Evolutionary conservation across 2,113 vertebrate genomes (phyloP), one percentile per base, ranked within the genome.

Genomic region (Brevimyrus niger): DNA sequence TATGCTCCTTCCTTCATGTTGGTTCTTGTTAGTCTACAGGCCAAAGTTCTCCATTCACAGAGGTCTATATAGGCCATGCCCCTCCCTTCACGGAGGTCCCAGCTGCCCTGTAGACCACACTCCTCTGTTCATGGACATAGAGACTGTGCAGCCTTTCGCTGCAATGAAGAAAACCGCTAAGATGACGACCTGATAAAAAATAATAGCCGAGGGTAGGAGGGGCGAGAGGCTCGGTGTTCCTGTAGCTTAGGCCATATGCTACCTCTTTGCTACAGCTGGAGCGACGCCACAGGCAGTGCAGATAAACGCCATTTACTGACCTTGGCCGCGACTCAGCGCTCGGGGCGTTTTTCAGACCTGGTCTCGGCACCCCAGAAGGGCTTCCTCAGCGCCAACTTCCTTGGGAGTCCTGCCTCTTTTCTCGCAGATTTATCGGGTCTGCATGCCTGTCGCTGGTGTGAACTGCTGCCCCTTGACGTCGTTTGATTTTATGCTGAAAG

Each of bases 301-400:
- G 96, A 97, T 97, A 96, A 97, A 97, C 96, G 96, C 96, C 97
- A 96, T 97, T 97, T 97, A 97, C 96, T 96, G 96, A 35, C 96
- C 96, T 97, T 97, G 96, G 96, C 96, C 97, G 92, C 95, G 95
- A 35, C 31, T 76, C 31, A 38, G 10, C 3, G 69, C 69, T 76
- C 27, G 13, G 31, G 69, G 31, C 31, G 15, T 35, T 42, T 76
- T 19, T 80, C 35, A 80, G 38, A 80, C 15, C 35, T 42, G 31
- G 15, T 21, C 15, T 80, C 94, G 95, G 95, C 95, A 94, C 96
- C 96, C 95, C 95, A 95, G 95, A 95, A 93, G 96, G 96, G 95
- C 96, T 95, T 94, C 94, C 96, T 96, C 95, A 94, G 93, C 96
- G 95, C 96, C 96, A 96, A 96, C 95, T 96, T 96, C 96, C 95